Base-by-base conservation (phyloP, 2,797 vertebrate genomes). In the Hylomyscus alleni region DNA sequence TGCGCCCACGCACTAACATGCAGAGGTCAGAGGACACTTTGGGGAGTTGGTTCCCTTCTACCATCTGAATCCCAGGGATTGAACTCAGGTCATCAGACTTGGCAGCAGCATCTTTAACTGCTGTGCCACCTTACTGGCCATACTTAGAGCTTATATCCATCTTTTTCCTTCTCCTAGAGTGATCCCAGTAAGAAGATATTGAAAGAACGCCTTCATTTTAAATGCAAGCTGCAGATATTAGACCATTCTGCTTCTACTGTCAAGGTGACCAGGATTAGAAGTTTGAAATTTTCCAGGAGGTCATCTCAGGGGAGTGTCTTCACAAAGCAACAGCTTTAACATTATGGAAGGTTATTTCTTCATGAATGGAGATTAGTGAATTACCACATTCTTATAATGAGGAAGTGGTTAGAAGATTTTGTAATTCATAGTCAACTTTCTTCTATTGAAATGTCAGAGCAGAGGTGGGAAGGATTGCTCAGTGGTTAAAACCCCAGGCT, bases 371-470 rank as follows among this genome's bases (percentile, higher is more conserved):
- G 85, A 86, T 10, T 87, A 86, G 89, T 50, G 50, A 93, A 52
- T 52, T 37, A 7, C 34, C 60, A 72, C 50, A 86, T 14, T 52
- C 65, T 52, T 67, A 86, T 52, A 65, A 50, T 54, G 19, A 65
- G 44, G 67, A 69, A 69, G 31, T 50, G 20, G 47, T 1, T n/a
- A 26, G 11, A 34, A n/a, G 82, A 52, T 37, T 93, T 82, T 86
- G 50, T 20, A 83, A 73, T 31, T 52, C 44, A n/a, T 69, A 89
- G n/a, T 93, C 78, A 89, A 24, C 37, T 62, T 84, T 76, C 89
- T 93, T 56, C 44, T 89, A 84, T 75, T 76, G 91, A 95, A 90
- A 87, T 90, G 69, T 65, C n/a, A 40, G 50, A 73, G n/a, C 85
- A 69, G 12, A 14, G 13, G 1, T 31, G n/a, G 44, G 31, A 52